Conservation (phyloP, 2,888 invertebrate species). For the Andrena bicolor region DNA sequence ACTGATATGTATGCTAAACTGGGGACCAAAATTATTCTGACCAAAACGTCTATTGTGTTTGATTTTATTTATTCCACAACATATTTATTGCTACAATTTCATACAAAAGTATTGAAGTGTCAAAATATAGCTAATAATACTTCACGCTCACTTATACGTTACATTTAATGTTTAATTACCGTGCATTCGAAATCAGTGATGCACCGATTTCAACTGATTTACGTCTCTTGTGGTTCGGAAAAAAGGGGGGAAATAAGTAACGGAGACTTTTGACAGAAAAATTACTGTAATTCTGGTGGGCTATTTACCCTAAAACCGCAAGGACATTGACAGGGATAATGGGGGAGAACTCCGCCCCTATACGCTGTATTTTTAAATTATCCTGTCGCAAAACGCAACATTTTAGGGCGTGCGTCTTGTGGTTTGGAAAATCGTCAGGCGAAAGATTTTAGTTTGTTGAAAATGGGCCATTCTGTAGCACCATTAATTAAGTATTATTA, state of each 20-base stretch:
- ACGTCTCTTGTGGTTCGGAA: slow-evolving; percentile 53
- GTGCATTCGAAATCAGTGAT: slow-evolving; percentile 4
- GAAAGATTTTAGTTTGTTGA: background rate
- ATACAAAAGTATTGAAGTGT: background rate
- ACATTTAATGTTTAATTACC: slow-evolving; percentile 10
- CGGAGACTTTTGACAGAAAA: slow-evolving; percentile 51
- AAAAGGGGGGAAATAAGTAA: slow-evolving; percentile 41
- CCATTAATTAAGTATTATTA: slow-evolving; percentile 13
- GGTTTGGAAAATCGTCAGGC: slow-evolving; percentile 23
- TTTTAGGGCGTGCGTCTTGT: background rate
- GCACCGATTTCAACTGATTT: slow-evolving; percentile 37
- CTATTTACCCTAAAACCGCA: slow-evolving; percentile 71
- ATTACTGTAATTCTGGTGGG: slow-evolving; percentile 68
- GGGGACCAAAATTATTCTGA: too few relatives aligned
- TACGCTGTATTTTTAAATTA: slow-evolving; percentile 18
- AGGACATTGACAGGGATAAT: slow-evolving; percentile 75
- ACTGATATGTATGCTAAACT: too few relatives aligned
- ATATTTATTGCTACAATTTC: background rate
- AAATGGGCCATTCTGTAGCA: background rate
- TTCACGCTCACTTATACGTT: background rate
- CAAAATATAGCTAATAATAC: background rate
- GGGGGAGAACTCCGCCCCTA: slow-evolving; percentile 52
- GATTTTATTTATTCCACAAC: background rate
- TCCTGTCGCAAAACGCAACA: slow-evolving; percentile 26
- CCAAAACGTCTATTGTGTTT: too few relatives aligned